phyloP scores from a whole-genome alignment of 2,888 invertebrate genomes.

The Synergus gifuensis region DNA sequence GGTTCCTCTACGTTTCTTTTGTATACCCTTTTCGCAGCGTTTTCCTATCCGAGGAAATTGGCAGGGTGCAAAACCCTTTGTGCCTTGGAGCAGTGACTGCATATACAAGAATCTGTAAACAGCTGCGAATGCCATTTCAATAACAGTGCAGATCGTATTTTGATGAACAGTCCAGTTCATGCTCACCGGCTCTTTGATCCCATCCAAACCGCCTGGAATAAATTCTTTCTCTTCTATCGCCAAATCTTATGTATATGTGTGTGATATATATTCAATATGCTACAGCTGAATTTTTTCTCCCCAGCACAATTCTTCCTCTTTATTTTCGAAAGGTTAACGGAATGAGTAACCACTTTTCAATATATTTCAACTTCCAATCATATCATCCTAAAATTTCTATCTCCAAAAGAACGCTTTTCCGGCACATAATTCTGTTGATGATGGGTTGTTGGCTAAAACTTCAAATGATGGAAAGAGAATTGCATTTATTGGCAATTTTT shows the following conservation, averaged over 20 bases:
- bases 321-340: too few species aligned
- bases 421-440: too few species aligned
- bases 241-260: constrained; percentile 21
- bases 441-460: too few species aligned
- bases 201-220: constrained; percentile 39
- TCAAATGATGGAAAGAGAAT: too few species aligned
- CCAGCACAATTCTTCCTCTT: background rate
- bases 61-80: constrained; percentile 39
- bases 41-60: constrained; percentile 23
- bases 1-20: background rate
- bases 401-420: too few species aligned
- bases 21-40: constrained; percentile 19
- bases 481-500: too few species aligned
- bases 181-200: constrained; percentile 61
- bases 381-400: too few species aligned
- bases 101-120: constrained; percentile 58
- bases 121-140: constrained; percentile 72
- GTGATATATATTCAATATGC: background rate
- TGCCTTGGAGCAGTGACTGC: constrained; percentile 28
- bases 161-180: constrained; percentile 48
- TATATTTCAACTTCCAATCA: too few species aligned
- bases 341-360: too few species aligned
- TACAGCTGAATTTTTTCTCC: background rate
- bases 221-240: constrained; percentile 38
- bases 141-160: constrained; percentile 65